A percentile compares a stretch with the other conserved stretches of the same genome.
These are phyloP conservation scores for Myopa tessellatipennis DNA, from an alignment of 2,888 invertebrate species.

Conservation along the genomic window DNA sequence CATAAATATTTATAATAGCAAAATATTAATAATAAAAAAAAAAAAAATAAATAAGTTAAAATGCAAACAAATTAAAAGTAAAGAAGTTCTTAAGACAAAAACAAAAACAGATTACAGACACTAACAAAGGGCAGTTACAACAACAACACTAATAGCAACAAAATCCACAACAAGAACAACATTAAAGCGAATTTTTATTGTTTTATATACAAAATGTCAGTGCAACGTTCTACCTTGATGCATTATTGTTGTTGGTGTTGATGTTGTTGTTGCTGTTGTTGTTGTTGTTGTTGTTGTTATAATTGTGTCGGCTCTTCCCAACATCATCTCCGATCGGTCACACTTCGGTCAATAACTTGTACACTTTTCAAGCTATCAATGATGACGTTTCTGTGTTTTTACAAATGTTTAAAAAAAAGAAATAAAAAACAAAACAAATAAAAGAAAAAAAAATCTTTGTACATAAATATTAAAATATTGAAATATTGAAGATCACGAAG, in stretches of 20 bases:
- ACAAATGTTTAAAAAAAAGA: too few species aligned
- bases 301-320: background rate
- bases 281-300: constrained; percentile 1
- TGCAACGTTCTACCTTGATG: constrained; percentile 43
- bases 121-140: background rate
- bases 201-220: background rate
- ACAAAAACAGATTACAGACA: background rate
- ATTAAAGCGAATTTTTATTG: too few species aligned
- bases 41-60: background rate
- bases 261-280: constrained; percentile 25
- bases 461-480: too few species aligned
- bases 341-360: constrained; percentile 21
- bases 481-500: background rate
- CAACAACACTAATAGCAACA: background rate
- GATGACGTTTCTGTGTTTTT: constrained; percentile 20
- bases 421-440: too few species aligned
- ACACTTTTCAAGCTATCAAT: constrained; percentile 15
- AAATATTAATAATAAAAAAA: too few species aligned
- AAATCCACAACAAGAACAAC: background rate
- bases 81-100: background rate
- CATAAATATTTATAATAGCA: too few species aligned
- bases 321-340: background rate
- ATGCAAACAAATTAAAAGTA: background rate
- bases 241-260: constrained; percentile 19
- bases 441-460: too few species aligned